Evolutionary conservation across 2,113 vertebrate species (phyloP), one percentile per base, ranked within the genome.

Genomic region (Salvelinus namaycush): DNA sequence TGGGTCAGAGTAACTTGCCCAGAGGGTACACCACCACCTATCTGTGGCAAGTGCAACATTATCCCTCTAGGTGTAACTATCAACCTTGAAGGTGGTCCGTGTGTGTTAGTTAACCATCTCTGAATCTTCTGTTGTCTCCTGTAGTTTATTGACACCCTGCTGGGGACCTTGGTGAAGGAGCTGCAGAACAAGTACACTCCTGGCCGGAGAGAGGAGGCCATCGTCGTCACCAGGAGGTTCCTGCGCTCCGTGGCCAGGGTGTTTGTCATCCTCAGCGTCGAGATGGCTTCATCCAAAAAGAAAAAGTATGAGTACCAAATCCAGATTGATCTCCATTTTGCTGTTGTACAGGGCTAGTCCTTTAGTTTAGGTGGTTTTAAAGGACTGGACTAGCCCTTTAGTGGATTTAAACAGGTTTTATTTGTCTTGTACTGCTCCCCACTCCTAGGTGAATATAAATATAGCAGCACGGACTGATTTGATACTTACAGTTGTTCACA

Each of bases 271-370:
- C 97, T 99, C 76, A 99, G 98, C 24, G 98, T 99, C 79, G 98
- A 99, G 92, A 99, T 99, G 98, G 97, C 98, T 22, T 99, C 98
- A 1, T 99, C 98, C 59, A 99, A 99, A 90, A 99, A 99, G 94
- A 99, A 99, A 89, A 99, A 99, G 98, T 99, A 95, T 44, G 84
- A 67, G 22, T 22, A 8, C 11, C n/a, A 0, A 5, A 11, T 11
- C 0, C 24, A 29, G 18, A 4, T 22, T 14, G 18, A 9, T 8
- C 54, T 51, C 0, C 8, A n/a, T 57, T 9, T 76, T 13, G 9
- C 57, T 67, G 12, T n/a, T 6, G 16, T 22, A 20, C 34, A 44
- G 74, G 51, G 5, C 51, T 16, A 54, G 14, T 44, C 9, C 39
- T 44, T 44, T 20, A 12, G 51, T 54, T 29, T 29, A 29, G 27